Percentiles rank a stretch among this genome's conserved stretches.
Evolutionary conservation across 1,140 invertebrate genomes (phyloP).

Genomic region (Lepidotrigona ventralis): DNA sequence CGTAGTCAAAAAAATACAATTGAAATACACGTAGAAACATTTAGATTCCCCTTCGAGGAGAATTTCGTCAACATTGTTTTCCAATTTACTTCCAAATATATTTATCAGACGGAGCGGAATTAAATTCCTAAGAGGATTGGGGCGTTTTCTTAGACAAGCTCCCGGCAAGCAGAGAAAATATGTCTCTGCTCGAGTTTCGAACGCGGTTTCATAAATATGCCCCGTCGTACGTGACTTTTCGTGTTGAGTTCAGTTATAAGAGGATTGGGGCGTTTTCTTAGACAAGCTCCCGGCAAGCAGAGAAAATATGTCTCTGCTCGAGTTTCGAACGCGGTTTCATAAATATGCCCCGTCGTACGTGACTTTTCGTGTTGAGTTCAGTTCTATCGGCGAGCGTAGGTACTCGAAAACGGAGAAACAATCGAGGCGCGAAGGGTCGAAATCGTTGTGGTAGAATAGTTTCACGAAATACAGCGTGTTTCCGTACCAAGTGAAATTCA

Average conservation of each 20-base stretch:
- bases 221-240: slow-evolving; percentile 9
- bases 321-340: slow-evolving; percentile 22
- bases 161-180: too few relatives aligned
- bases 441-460: neutral
- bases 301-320: neutral
- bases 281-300: too few relatives aligned
- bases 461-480: neutral
- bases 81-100: neutral
- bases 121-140: too few relatives aligned
- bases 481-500: too few relatives aligned
- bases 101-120: neutral
- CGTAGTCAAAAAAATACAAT: too few relatives aligned
- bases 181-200: slow-evolving; percentile 8
- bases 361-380: neutral
- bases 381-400: neutral
- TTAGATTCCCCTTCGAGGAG: neutral
- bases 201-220: slow-evolving; percentile 6
- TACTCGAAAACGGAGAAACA: slow-evolving; percentile 11
- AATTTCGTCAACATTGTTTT: neutral
- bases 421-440: neutral
- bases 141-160: too few relatives aligned
- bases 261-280: too few relatives aligned
- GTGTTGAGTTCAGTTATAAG: neutral
- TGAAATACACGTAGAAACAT: too few relatives aligned
- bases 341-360: slow-evolving; percentile 3